Evolutionary conservation across 1,140 invertebrate genomes (phyloP).

Genomic region (Galendromus occidentalis): DNA sequence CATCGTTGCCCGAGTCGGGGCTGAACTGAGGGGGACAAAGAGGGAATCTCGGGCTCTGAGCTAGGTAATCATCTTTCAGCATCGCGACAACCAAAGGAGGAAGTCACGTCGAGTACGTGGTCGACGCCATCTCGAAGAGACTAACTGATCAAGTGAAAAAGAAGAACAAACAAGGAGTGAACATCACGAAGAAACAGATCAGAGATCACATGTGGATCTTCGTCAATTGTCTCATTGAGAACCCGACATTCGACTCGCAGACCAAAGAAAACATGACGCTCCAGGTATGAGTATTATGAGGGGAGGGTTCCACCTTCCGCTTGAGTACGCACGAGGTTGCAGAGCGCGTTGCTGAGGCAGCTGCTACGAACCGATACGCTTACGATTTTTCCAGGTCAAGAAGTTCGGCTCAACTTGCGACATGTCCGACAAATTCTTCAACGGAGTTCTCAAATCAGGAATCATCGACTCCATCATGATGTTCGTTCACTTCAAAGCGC

Average conservation of each 20-base stretch:
- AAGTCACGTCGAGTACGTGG: constrained; percentile 84
- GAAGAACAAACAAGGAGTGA: constrained; percentile 58
- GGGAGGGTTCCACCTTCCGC: too few relatives aligned
- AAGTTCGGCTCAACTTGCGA: constrained; percentile 87
- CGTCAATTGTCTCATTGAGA: constrained; percentile 93
- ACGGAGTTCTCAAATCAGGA: constrained; percentile 57
- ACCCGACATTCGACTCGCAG: constrained; percentile 98
- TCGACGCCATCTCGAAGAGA: constrained; percentile 66
- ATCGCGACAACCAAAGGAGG: constrained; percentile 99
- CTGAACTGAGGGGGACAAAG: too few relatives aligned
- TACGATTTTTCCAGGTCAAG: constrained; percentile 35
- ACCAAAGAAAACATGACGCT: constrained; percentile 98
- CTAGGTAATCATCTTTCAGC: constrained; percentile 35
- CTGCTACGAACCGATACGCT: too few relatives aligned
- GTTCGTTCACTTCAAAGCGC: constrained; percentile 92
- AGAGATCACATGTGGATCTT: constrained; percentile 97
- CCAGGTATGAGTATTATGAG: too few relatives aligned
- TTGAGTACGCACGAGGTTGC: too few relatives aligned
- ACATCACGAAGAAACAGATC: constrained; percentile 35
- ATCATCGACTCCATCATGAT: constrained; percentile 73
- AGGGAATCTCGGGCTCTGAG: not conserved
- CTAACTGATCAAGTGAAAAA: constrained; percentile 71
- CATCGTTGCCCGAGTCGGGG: too few relatives aligned
- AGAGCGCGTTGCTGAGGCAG: too few relatives aligned
- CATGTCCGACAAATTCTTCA: constrained; percentile 74